A percentile compares a stretch with the other conserved stretches of the same genome.
phyloP scores from a whole-genome alignment of 1,140 invertebrate species.

The Phocides pigmalion region DNA sequence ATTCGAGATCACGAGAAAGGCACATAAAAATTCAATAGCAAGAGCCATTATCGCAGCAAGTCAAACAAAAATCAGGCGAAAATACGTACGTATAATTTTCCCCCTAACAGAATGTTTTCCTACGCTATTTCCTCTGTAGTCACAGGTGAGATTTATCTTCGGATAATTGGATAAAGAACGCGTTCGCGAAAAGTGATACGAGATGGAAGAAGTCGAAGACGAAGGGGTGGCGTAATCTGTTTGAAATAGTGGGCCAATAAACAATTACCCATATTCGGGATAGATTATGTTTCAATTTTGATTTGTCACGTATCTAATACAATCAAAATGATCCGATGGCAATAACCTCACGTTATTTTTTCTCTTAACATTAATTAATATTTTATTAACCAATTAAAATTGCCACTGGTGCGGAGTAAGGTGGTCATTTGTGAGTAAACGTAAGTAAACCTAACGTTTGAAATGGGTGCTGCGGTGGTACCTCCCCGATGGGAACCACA shows the following conservation, averaged over 20 bases:
- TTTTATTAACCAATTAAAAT: too few relatives aligned
- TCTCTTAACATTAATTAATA: too few relatives aligned
- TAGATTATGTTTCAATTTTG: not conserved
- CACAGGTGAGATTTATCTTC: slow-evolving; percentile 82
- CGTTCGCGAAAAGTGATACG: slow-evolving; percentile 78
- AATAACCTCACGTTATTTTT: too few relatives aligned
- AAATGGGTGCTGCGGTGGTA: too few relatives aligned
- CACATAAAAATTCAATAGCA: slow-evolving; percentile 30
- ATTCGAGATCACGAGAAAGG: slow-evolving; percentile 13
- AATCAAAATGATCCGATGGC: too few relatives aligned
- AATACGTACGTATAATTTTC: slow-evolving; percentile 63
- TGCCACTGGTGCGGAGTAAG: too few relatives aligned
- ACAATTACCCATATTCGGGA: slow-evolving; percentile 14
- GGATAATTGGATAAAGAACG: slow-evolving; percentile 82
- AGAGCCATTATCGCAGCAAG: slow-evolving; percentile 41
- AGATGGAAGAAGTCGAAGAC: slow-evolving; percentile 61
- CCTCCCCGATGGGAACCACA: too few relatives aligned
- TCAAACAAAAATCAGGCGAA: slow-evolving; percentile 53
- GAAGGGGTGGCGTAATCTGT: slow-evolving; percentile 50
- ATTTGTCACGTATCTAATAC: not conserved
- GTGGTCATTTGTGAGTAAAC: too few relatives aligned
- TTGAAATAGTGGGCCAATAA: slow-evolving; percentile 36
- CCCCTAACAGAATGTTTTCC: slow-evolving; percentile 68
- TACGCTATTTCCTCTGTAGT: slow-evolving; percentile 73
- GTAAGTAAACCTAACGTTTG: too few relatives aligned